Percentiles rank a stretch among this genome's conserved stretches.
Conservation (phyloP, 2,797 vertebrate species). For the Thripadectes ignobilis region DNA sequence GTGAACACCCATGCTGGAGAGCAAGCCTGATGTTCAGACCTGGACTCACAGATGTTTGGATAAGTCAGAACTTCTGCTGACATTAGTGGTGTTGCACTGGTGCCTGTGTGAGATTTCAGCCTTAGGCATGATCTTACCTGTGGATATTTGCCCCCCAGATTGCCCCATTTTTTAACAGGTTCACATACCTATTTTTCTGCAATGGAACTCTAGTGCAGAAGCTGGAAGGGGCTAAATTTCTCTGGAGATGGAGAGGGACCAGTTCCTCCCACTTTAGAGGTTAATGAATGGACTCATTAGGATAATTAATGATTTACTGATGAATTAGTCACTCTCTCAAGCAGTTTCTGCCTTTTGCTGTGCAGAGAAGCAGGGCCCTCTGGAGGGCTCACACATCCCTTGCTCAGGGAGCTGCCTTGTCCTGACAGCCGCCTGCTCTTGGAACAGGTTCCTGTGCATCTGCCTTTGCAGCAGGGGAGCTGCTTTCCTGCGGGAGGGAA, state of each 20-base stretch:
- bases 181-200: background rate
- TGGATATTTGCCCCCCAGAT: background rate
- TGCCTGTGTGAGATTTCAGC: background rate
- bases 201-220: background rate
- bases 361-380: conserved; percentile 36
- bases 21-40: background rate
- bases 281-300: conserved; percentile 69
- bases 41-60: background rate
- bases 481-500: background rate
- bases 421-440: background rate
- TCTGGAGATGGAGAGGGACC: conserved; percentile 62
- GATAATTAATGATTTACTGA: conserved; percentile 73
- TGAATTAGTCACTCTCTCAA: conserved; percentile 71
- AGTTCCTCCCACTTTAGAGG: conserved; percentile 45
- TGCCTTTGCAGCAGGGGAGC: background rate
- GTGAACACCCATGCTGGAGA: background rate
- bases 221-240: conserved; percentile 42
- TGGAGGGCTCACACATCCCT: conserved; percentile 30
- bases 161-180: background rate
- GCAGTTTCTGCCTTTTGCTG: conserved; percentile 41
- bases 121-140: background rate
- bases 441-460: background rate
- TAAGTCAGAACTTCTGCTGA: background rate
- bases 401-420: background rate
- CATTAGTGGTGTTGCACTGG: background rate